These are phyloP conservation scores for Venustaconcha ellipsiformis DNA, from an alignment of 1,140 invertebrate species.

Conservation along the genomic window DNA sequence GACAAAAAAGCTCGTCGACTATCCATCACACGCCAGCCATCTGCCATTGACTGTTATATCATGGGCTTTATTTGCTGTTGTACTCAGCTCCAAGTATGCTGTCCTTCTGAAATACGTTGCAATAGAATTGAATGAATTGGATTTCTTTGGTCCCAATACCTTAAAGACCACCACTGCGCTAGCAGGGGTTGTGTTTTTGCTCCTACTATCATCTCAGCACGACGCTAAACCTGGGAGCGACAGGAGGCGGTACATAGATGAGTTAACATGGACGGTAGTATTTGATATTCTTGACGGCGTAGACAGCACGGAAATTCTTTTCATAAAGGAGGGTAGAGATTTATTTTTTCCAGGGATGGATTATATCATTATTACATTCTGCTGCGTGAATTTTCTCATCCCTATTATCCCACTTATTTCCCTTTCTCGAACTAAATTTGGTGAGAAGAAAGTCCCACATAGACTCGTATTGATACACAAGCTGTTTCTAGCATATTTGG, in stretches of 20 bases:
- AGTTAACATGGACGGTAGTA: conserved; percentile 49
- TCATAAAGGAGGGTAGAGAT: conserved; percentile 55
- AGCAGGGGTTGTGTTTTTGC: conserved; percentile 72
- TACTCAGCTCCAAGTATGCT: conserved; percentile 71
- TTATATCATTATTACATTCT: conserved; percentile 70
- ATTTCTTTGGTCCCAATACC: conserved; percentile 72
- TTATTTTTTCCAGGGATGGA: conserved; percentile 65
- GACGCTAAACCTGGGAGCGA: conserved; percentile 68
- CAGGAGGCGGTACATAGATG: conserved; percentile 69
- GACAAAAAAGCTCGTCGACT: conserved; percentile 1
- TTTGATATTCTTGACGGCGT: conserved; percentile 75
- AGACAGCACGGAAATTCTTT: conserved; percentile 68
- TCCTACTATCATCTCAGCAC: conserved; percentile 73
- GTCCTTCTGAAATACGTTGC: conserved; percentile 71
- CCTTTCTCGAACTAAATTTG: conserved; percentile 68
- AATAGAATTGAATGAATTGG: conserved; percentile 53
- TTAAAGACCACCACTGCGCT: conserved; percentile 72
- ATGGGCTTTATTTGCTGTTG: conserved; percentile 72
- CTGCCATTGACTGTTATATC: conserved; percentile 71
- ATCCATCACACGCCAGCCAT: conserved; percentile 24
- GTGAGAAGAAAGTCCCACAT: conserved; percentile 43
- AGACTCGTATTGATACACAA: conserved; percentile 68
- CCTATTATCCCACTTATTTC: conserved; percentile 73
- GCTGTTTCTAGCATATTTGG: conserved; percentile 67
- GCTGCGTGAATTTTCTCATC: conserved; percentile 73